Evolutionary conservation across 2,797 vertebrate genomes (phyloP).

Genomic region (Bufotes viridis): DNA sequence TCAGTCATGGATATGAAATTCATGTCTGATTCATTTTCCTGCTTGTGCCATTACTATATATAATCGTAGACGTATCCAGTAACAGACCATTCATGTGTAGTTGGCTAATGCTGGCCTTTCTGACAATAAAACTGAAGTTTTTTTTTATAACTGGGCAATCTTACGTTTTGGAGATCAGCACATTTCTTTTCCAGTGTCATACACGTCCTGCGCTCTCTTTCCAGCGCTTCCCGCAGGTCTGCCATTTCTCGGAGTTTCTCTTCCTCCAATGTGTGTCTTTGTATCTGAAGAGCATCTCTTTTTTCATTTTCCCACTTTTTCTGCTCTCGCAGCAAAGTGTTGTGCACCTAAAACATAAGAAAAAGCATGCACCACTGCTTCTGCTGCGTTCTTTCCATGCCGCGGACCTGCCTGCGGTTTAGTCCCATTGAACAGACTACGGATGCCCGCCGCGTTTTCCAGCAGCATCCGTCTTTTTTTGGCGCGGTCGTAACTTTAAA

Average conservation of each 20-base stretch:
- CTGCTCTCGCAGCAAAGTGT: conserved; percentile 66
- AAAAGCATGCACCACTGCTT: not conserved
- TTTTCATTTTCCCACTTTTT: conserved; percentile 70
- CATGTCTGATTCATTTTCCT: too few species aligned
- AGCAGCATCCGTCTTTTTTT: too few species aligned
- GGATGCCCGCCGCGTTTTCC: too few species aligned
- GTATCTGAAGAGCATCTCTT: conserved; percentile 67
- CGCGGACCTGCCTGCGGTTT: too few species aligned
- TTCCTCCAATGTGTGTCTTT: conserved; percentile 69
- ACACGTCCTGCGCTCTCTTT: conserved; percentile 68
- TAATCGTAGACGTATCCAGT: not conserved
- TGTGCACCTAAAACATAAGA: conserved; percentile 65
- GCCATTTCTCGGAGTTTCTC: conserved; percentile 65
- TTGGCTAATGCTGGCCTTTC: not conserved
- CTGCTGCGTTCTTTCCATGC: not conserved
- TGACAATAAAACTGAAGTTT: not conserved
- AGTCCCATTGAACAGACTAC: too few species aligned
- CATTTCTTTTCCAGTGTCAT: conserved; percentile 70
- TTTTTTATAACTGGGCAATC: conserved; percentile 20
- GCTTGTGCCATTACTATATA: not conserved
- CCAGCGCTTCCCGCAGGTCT: conserved; percentile 60
- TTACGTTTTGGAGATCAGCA: conserved; percentile 75
- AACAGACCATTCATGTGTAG: not conserved
- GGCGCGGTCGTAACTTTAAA: too few species aligned
- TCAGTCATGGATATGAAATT: not conserved